Evolutionary conservation across 2,113 vertebrate species (phyloP).

Genomic region (Cettia cetti): DNA sequence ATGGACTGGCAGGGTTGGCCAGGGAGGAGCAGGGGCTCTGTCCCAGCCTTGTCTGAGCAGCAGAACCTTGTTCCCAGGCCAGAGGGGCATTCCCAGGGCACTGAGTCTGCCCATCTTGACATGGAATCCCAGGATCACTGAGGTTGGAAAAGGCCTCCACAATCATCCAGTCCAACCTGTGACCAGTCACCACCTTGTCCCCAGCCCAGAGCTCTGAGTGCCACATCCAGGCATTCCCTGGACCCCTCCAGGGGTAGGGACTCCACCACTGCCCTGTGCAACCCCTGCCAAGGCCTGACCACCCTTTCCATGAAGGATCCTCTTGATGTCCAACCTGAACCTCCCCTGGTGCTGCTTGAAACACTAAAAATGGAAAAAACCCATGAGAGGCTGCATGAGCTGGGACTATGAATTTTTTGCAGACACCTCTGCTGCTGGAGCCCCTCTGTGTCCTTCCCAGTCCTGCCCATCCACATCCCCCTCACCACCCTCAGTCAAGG

Average conservation of each 20-base stretch:
- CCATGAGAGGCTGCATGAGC: background rate
- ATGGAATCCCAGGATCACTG: rapidly evolving
- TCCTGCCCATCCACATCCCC: rapidly evolving
- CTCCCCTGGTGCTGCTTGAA: background rate
- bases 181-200: background rate
- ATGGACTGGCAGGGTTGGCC: background rate
- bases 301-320: background rate
- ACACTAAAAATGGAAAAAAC: no score
- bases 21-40: background rate
- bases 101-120: background rate
- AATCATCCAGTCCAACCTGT: rapidly evolving
- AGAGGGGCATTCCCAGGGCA: background rate
- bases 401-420: background rate
- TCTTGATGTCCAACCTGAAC: rapidly evolving
- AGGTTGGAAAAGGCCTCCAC: background rate
- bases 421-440: background rate
- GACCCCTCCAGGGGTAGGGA: background rate
- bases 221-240: rapidly evolving
- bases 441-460: background rate
- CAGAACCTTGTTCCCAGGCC: background rate
- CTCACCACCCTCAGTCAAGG: background rate
- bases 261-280: background rate
- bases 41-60: background rate
- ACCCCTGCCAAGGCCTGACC: background rate
- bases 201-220: background rate